Conservation (phyloP, 2,888 invertebrate genomes). For the Luperina testacea region DNA sequence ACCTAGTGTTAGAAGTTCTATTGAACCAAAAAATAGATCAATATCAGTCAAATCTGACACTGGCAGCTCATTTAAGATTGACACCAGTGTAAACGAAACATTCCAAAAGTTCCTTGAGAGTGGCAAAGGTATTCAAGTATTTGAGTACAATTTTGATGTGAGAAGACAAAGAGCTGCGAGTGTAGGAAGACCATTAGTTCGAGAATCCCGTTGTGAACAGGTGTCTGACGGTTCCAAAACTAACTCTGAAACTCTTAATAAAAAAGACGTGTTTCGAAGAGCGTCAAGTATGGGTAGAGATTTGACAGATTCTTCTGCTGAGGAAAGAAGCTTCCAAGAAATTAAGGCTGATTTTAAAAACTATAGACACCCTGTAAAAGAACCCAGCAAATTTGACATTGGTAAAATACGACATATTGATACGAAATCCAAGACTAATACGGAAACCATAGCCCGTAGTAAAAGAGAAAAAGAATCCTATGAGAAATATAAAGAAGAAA, state of each 20-base stretch:
- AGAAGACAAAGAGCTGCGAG: conserved; percentile 82
- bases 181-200: conserved; percentile 78
- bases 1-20: conserved; percentile 63
- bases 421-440: conserved; percentile 42
- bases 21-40: conserved; percentile 65
- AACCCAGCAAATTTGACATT: conserved; percentile 30
- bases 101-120: conserved; percentile 77
- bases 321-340: conserved; percentile 77
- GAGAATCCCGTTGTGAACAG: conserved; percentile 65
- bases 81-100: conserved; percentile 82
- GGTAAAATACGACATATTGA: conserved; percentile 47
- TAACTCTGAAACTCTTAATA: conserved; percentile 41
- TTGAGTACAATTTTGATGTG: conserved; percentile 73
- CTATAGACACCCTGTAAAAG: conserved; percentile 69
- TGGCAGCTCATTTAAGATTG: conserved; percentile 81
- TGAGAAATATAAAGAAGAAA: conserved; percentile 48
- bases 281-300: conserved; percentile 84
- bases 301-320: conserved; percentile 50
- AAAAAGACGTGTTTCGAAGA: conserved; percentile 72
- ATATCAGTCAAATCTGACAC: conserved; percentile 74
- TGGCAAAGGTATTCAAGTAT: conserved; percentile 68
- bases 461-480: conserved; percentile 70
- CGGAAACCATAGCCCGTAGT: conserved; percentile 53
- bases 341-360: conserved; percentile 83
- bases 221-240: conserved; percentile 25